These are phyloP conservation scores for Acrocephalus scirpaceus DNA, from an alignment of 2,797 vertebrate genomes.

Conservation along the genomic window DNA sequence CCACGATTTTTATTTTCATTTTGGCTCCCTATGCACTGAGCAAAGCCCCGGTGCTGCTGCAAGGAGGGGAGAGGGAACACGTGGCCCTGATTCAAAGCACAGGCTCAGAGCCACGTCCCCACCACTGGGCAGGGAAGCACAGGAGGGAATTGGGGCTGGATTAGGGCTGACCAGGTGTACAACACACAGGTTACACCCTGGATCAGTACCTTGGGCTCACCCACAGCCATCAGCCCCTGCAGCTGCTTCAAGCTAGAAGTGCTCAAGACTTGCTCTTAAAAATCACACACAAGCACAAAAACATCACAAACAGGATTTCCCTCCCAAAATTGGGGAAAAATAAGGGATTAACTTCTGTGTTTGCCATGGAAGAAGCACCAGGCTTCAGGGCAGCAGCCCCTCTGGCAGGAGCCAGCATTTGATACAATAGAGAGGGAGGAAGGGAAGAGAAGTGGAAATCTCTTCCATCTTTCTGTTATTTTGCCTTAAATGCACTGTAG, in stretches of 20 bases:
- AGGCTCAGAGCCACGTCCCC: not conserved
- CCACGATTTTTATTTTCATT: not conserved
- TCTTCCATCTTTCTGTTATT: not conserved
- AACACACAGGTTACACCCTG: accelerated
- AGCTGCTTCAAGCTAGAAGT: not conserved
- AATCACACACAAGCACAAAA: not conserved
- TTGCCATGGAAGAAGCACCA: not conserved
- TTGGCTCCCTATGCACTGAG: not conserved
- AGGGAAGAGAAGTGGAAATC: not conserved
- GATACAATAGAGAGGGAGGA: not conserved
- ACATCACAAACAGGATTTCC: accelerated
- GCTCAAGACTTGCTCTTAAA: not conserved
- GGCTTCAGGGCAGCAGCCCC: not conserved
- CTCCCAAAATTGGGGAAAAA: accelerated
- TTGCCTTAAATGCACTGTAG: not conserved
- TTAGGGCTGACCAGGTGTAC: not conserved
- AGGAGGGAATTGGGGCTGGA: not conserved
- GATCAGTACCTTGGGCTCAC: not conserved
- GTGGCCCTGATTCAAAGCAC: not conserved
- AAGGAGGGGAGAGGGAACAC: not conserved
- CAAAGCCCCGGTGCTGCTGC: not conserved
- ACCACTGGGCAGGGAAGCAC: not conserved
- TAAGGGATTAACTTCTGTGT: not conserved
- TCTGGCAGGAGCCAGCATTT: not conserved
- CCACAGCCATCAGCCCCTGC: not conserved